Conservation (phyloP, 2,888 invertebrate species). For the Cantharis flavilabris region DNA sequence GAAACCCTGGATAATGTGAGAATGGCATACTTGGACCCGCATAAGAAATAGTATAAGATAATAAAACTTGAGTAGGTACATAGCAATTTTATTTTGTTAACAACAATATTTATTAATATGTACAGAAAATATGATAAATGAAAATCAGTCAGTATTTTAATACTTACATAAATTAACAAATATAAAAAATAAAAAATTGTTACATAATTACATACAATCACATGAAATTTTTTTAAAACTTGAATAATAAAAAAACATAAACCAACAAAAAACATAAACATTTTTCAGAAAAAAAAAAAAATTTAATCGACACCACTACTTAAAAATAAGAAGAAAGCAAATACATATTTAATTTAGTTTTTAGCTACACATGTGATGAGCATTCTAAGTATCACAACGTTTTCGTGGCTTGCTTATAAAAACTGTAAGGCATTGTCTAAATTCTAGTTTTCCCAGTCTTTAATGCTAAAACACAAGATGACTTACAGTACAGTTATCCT, state of each 20-base stretch:
- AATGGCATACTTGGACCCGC: neutral
- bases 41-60: neutral
- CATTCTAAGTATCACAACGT: conserved; percentile 53
- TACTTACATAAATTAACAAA: conserved; percentile 20
- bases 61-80: neutral
- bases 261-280: neutral
- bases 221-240: neutral
- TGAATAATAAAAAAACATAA: neutral
- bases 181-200: neutral
- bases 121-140: conserved; percentile 35
- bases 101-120: conserved; percentile 13
- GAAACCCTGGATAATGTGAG: conserved; percentile 36
- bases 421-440: conserved; percentile 16
- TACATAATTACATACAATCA: neutral
- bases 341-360: conserved; percentile 12
- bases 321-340: neutral
- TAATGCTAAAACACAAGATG: conserved; percentile 5
- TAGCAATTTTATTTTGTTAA: conserved; percentile 19
- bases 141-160: conserved; percentile 28
- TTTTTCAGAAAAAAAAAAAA: neutral
- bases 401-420: conserved; percentile 19
- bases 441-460: conserved; percentile 10
- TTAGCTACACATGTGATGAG: conserved; percentile 48
- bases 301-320: neutral
- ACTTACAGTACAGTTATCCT: neutral